Evolutionary conservation across 2,797 vertebrate genomes (phyloP).

Genomic region (Pseudomugil gertrudae): DNA sequence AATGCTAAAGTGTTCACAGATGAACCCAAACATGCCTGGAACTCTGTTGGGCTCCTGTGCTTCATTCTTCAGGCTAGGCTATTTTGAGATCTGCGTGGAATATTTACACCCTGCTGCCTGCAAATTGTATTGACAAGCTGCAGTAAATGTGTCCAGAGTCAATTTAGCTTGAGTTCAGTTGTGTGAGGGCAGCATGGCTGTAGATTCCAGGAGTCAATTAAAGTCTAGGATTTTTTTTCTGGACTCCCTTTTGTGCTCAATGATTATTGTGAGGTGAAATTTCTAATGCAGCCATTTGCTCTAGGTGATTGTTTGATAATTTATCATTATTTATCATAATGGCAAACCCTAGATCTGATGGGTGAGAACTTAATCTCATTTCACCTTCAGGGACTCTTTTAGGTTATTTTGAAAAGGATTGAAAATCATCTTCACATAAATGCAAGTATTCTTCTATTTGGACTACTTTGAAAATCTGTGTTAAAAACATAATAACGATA

Average conservation of each 20-base stretch:
- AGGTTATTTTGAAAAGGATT: no score
- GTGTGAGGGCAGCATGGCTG: conserved; percentile 51
- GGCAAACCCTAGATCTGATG: neutral
- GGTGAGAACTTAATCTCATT: neutral
- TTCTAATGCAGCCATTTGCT: conserved; percentile 18
- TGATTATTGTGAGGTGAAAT: conserved; percentile 14
- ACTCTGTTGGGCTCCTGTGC: neutral
- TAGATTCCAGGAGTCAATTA: conserved; percentile 60
- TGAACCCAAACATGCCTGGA: conserved; percentile 1
- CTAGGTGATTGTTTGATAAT: neutral
- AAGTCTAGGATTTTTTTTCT: conserved; percentile 32
- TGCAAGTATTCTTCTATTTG: no score
- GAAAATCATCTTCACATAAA: no score
- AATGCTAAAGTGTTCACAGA: neutral
- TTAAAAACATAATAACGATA: neutral
- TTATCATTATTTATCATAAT: neutral
- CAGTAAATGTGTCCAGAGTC: conserved; percentile 65
- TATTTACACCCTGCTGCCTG: conserved; percentile 45
- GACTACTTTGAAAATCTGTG: no score
- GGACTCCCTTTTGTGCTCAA: conserved; percentile 36
- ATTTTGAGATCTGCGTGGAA: conserved; percentile 42
- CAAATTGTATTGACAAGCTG: conserved; percentile 68
- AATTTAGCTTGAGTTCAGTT: conserved; percentile 64
- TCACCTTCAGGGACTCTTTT: neutral
- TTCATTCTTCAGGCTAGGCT: conserved; percentile 17